A percentile compares a stretch with the other conserved stretches of the same genome.
Evolutionary conservation across 37 sponge, comb jelly and placozoan species (phyloP).

Genomic region (Diacarnus erythraeanus): DNA sequence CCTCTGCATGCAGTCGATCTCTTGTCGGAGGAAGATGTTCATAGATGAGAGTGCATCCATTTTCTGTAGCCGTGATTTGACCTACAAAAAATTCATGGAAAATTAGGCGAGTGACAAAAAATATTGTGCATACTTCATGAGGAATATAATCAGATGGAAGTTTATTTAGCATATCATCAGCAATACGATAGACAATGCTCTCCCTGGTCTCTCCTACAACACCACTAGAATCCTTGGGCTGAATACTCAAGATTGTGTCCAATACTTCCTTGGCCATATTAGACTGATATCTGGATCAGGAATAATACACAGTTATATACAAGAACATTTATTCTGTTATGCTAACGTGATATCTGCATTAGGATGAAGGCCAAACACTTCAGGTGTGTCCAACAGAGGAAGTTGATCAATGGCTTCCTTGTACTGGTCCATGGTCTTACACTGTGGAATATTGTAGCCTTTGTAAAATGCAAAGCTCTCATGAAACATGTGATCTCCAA

Average conservation of each 20-base stretch:
- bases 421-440: slow-evolving; percentile 81
- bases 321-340: neutral
- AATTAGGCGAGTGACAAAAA: neutral
- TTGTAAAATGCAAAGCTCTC: slow-evolving; percentile 87
- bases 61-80: slow-evolving; percentile 87
- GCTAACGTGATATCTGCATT: slow-evolving; percentile 98
- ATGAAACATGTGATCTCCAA: slow-evolving; percentile 93
- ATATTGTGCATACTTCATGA: slow-evolving; percentile 75
- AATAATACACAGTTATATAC: neutral
- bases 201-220: slow-evolving; percentile 98
- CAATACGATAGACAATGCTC: slow-evolving; percentile 81
- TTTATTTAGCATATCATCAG: slow-evolving; percentile 93
- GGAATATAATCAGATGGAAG: slow-evolving; percentile 94
- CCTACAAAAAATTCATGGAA: slow-evolving; percentile 35
- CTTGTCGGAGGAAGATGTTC: slow-evolving; percentile 99
- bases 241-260: slow-evolving; percentile 95
- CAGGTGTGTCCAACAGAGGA: slow-evolving; percentile 95
- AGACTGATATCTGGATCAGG: slow-evolving; percentile 80
- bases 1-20: slow-evolving; percentile 99
- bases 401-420: slow-evolving; percentile 91
- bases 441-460: slow-evolving; percentile 89
- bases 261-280: slow-evolving; percentile 93
- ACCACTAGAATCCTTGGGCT: slow-evolving; percentile 98
- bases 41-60: slow-evolving; percentile 94
- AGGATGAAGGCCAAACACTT: slow-evolving; percentile 97